Evolutionary conservation across 1,140 invertebrate genomes (phyloP), one percentile per base, ranked within the genome.

Genomic region (Drosophila ironensis): DNA sequence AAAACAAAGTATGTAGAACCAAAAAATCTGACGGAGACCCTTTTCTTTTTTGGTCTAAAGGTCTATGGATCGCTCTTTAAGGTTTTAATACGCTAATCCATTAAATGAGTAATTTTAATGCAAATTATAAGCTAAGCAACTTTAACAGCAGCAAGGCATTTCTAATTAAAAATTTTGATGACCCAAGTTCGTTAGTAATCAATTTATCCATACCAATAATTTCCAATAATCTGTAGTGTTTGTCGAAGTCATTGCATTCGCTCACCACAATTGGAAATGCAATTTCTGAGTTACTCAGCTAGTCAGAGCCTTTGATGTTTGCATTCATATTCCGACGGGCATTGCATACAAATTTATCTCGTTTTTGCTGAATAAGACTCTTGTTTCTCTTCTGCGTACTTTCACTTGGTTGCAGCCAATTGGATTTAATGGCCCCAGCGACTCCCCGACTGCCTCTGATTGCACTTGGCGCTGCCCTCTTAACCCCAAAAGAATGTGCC

Each of bases 391-490:
- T 33, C 14, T 37, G 53, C 53, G 27, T 71, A 84, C 78, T 86
- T 82, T 82, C 73, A 84, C 77, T 84, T 64, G 50, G 37, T 44
- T 54, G 37, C 51, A 57, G 52, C 40, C 74, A 78, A 73, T 80
- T 75, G 59, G 52, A 61, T 67, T 61, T 59, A 72, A 68, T 72
- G 30, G 69, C 40, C 52, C 5, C 35, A 46, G 52, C 47, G 52
- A n/a, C n/a, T n/a, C n/a, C 46, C n/a, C 16, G 5, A 40, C 44
- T 48, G 56, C 30, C 24, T 47, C 40, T 48, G 59, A 47, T 48
- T 63, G 41, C 57, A 47, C 56, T 63, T 25, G 4, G 42, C 28
- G 44, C 27, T 84, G 77, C 59, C 71, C 77, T 70, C 61, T 40
- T 82, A 84, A 78, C 78, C 78, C 51, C 63, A 69, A 78, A 60